A percentile compares a stretch with the other conserved stretches of the same genome.
These are phyloP conservation scores for Drosophila neocordata DNA, from an alignment of 1,140 invertebrate species.

Conservation along the genomic window DNA sequence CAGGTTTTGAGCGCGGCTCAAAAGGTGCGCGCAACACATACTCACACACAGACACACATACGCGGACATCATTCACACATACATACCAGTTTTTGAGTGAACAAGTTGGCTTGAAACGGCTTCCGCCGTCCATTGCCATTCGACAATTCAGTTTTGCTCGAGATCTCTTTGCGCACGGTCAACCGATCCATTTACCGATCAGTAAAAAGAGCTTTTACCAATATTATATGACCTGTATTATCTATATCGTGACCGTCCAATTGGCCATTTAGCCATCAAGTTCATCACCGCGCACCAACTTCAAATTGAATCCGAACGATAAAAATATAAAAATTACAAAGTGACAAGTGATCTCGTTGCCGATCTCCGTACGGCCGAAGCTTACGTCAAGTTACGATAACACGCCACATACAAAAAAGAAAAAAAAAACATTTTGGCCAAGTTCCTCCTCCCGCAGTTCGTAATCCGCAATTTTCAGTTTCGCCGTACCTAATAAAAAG, in stretches of 20 bases:
- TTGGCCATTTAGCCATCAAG: too few species aligned
- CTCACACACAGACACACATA: conserved; percentile 14
- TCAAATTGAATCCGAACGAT: neutral
- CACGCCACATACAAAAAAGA: neutral
- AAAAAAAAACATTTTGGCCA: neutral
- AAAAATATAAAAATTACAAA: neutral
- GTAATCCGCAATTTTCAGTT: too few species aligned
- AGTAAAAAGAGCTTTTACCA: conserved; percentile 18
- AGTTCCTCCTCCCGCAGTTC: neutral
- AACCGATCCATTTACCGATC: conserved; percentile 64
- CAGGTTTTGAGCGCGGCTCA: conserved; percentile 63
- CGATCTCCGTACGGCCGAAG: neutral
- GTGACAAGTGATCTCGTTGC: neutral
- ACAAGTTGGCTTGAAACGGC: conserved; percentile 36
- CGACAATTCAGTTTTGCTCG: conserved; percentile 71
- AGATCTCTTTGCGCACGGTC: conserved; percentile 76
- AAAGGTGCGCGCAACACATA: conserved; percentile 25
- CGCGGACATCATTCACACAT: neutral
- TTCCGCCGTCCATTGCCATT: conserved; percentile 60
- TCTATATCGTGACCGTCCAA: neutral
- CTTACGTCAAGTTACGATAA: neutral
- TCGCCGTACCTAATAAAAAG: neutral
- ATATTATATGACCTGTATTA: conserved; percentile 3
- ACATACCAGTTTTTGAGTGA: conserved; percentile 23
- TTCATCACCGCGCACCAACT: neutral